A percentile compares a stretch with the other conserved stretches of the same genome.
These are phyloP conservation scores for Isotomurus palustris DNA, from an alignment of 2,888 invertebrate species.

Conservation along the genomic window DNA sequence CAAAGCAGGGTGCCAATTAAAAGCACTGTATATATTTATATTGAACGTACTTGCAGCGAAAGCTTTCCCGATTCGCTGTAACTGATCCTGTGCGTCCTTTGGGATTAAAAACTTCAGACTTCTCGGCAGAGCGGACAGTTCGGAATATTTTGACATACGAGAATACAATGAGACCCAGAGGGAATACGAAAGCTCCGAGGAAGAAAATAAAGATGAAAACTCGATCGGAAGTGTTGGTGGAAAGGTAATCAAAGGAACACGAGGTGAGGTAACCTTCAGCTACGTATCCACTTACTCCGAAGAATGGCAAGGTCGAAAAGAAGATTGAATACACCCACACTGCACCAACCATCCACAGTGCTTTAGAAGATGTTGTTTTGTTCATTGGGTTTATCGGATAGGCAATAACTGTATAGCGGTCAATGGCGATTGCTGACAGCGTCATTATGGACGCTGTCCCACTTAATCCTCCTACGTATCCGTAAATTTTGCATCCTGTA, in stretches of 20 bases:
- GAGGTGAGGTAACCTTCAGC: constrained; percentile 79
- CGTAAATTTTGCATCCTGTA: constrained; percentile 72
- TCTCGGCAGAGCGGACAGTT: constrained; percentile 58
- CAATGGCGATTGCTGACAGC: constrained; percentile 71
- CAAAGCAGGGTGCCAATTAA: neutral
- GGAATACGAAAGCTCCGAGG: constrained; percentile 69
- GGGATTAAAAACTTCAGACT: constrained; percentile 47
- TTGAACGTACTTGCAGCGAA: neutral
- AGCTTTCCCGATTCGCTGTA: neutral
- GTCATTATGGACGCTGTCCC: constrained; percentile 77
- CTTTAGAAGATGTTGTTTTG: constrained; percentile 60
- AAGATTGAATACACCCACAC: constrained; percentile 70
- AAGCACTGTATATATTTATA: neutral
- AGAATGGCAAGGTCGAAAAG: constrained; percentile 67
- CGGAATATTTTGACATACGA: constrained; percentile 68
- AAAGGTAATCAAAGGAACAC: constrained; percentile 79
- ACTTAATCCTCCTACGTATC: constrained; percentile 72
- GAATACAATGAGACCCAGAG: constrained; percentile 64
- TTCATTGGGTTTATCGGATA: constrained; percentile 64
- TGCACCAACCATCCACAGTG: constrained; percentile 59
- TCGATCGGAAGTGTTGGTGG: constrained; percentile 57
- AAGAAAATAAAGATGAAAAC: constrained; percentile 70
- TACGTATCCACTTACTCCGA: constrained; percentile 70
- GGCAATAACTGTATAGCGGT: constrained; percentile 78
- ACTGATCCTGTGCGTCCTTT: too few relatives aligned